phyloP scores from a whole-genome alignment of 2,797 vertebrate species.

The Percopsis omiscomaycus region DNA sequence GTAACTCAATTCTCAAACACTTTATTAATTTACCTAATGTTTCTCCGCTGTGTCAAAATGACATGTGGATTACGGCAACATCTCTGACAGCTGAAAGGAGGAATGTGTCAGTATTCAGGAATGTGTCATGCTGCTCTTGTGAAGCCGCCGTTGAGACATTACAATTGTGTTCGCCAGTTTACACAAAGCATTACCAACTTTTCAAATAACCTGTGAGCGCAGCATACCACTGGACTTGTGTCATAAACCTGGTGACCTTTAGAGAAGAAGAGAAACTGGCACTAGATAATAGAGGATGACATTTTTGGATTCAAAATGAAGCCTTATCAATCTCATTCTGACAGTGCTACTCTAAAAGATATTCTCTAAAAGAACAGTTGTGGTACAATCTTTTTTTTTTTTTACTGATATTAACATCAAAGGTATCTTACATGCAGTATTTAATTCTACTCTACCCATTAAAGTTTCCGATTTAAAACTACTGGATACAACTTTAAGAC shows the following conservation, averaged over 20 bases:
- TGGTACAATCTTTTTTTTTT: constrained; percentile 9
- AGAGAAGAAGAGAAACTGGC: background rate
- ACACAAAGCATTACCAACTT: constrained; percentile 11
- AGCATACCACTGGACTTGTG: constrained; percentile 18
- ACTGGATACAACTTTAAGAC: constrained; percentile 23
- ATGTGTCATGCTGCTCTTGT: constrained; percentile 4
- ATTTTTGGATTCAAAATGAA: constrained; percentile 1
- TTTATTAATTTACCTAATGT: constrained; percentile 6
- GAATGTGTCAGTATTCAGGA: background rate
- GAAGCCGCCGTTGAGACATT: background rate
- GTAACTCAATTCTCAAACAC: background rate
- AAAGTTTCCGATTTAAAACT: constrained; percentile 30
- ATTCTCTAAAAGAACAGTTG: too few species aligned
- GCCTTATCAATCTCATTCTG: background rate
- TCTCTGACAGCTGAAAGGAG: background rate
- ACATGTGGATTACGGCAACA: background rate
- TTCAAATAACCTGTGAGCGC: constrained; percentile 36
- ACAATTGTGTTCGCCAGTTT: background rate
- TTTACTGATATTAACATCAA: constrained; percentile 6
- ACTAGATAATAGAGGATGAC: constrained; percentile 7
- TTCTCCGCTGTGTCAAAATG: constrained; percentile 20
- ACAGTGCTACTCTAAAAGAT: background rate
- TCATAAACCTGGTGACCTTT: constrained; percentile 29
- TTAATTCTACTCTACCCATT: constrained; percentile 20
- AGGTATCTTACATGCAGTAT: constrained; percentile 1